phyloP scores from a whole-genome alignment of 2,888 invertebrate genomes.

The Meganola albula region DNA sequence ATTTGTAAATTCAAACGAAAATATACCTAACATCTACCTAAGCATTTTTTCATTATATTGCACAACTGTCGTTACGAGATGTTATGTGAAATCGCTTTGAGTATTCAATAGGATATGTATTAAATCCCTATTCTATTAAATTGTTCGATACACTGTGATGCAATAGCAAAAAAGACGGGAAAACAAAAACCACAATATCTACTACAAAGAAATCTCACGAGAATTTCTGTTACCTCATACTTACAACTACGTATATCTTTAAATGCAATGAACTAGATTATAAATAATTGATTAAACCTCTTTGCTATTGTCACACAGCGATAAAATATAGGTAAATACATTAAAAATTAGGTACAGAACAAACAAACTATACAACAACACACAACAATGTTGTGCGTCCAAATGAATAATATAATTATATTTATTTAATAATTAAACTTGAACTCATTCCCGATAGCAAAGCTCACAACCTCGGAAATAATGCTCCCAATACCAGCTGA shows the following conservation, averaged over 20 bases:
- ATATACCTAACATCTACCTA: constrained; percentile 73
- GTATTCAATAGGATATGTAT: constrained; percentile 76
- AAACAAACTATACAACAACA: constrained; percentile 68
- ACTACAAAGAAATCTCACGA: constrained; percentile 48
- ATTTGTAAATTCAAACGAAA: constrained; percentile 74
- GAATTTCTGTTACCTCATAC: constrained; percentile 40
- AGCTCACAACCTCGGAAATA: constrained; percentile 76
- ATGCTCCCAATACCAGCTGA: constrained; percentile 78
- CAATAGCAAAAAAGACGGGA: constrained; percentile 60
- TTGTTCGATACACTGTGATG: constrained; percentile 56
- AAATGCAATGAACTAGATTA: constrained; percentile 66
- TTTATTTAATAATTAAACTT: constrained; percentile 45
- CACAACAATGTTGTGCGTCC: constrained; percentile 71
- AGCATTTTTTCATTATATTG: constrained; percentile 73
- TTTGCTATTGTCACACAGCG: constrained; percentile 71
- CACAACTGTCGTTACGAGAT: constrained; percentile 70
- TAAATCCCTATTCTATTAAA: constrained; percentile 65
- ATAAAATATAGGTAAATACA: constrained; percentile 60
- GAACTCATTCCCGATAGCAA: constrained; percentile 74
- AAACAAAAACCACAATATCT: constrained; percentile 38
- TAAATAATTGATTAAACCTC: constrained; percentile 44
- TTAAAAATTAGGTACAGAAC: constrained; percentile 66
- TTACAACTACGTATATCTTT: constrained; percentile 63
- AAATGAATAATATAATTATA: constrained; percentile 56
- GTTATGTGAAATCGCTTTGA: constrained; percentile 65